A percentile compares a stretch with the other conserved stretches of the same genome.
These are phyloP conservation scores for Xanthorhoe designata DNA, from an alignment of 2,888 invertebrate genomes.

Conservation along the genomic window DNA sequence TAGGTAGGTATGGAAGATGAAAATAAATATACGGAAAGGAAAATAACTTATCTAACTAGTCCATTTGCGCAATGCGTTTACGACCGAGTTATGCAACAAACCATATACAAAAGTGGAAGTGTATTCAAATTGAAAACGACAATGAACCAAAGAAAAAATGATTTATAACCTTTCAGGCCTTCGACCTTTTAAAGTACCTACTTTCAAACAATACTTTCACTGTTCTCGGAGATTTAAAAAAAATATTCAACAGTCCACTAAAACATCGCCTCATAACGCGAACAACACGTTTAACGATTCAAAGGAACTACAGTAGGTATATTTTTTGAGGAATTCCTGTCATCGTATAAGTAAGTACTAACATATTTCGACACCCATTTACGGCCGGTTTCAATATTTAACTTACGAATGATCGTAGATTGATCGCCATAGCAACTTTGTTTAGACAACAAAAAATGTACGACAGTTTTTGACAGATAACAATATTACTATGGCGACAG, in stretches of 20 bases:
- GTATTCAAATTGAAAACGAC: constrained; percentile 58
- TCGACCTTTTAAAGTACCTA: constrained; percentile 60
- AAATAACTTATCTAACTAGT: constrained; percentile 53
- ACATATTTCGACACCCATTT: background rate
- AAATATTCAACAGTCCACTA: constrained; percentile 40
- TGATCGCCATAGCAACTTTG: too few relatives aligned
- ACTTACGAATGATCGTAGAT: too few relatives aligned
- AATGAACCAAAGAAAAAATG: constrained; percentile 61
- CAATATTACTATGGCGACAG: too few relatives aligned
- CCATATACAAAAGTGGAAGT: constrained; percentile 54
- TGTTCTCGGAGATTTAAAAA: constrained; percentile 59
- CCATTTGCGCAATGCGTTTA: constrained; percentile 46
- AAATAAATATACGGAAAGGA: constrained; percentile 45
- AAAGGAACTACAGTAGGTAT: background rate
- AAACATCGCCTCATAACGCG: background rate
- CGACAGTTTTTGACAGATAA: too few relatives aligned
- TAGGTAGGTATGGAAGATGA: constrained; percentile 37
- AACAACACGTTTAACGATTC: background rate
- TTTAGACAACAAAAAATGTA: too few relatives aligned
- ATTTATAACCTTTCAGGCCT: constrained; percentile 56
- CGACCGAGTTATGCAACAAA: constrained; percentile 47
- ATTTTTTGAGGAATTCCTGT: background rate
- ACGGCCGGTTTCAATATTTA: too few relatives aligned
- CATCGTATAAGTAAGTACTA: background rate
- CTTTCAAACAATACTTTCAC: constrained; percentile 61